Evolutionary conservation across 2,113 vertebrate genomes (phyloP), one percentile per base, ranked within the genome.

Genomic region (Dicrurus megarhynchus): DNA sequence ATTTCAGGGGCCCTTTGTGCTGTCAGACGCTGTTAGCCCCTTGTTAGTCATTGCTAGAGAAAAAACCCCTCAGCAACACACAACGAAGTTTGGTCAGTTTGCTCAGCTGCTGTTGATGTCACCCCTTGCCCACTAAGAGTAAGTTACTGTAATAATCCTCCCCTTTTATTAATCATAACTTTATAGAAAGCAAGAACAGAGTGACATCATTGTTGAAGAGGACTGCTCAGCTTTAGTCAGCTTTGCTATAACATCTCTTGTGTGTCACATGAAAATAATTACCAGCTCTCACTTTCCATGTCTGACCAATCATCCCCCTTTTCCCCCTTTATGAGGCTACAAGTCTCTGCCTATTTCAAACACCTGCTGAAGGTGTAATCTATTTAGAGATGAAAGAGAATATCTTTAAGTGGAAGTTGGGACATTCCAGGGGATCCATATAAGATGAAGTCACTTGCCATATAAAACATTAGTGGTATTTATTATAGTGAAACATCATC

Each of bases 41-140:
- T 97, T 96, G 95, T 98, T 98, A 98, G 97, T 98, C 98, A 98
- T 76, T 82, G 37, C 71, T 46, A 33, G 50, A 91, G 93, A 68
- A 92, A 65, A 81, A 17, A 16, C 1, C 5, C 32, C 75, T 95
- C 93, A 96, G 93, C 93, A 94, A 88, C 90, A 92, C 89, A 97
- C 91, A 82, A 96, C 90, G 88, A 96, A 95, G 89, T 96, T 93
- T 76, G 97, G 98, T 97, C 96, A 97, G 97, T 98, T 98, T 98
- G 97, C 96, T 98, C 98, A 98, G 98, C 98, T 98, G 98, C 91
- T 97, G 97, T 90, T 98, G 98, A 98, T 96, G 97, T 98, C 97
- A 97, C 87, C 89, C 37, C 53, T 97, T 98, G 96, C 98, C 97
- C 96, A 97, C 96, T 96, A 97, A 96, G 95, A 97, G 91, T 97